Percentiles rank a stretch among this genome's conserved stretches.
Evolutionary conservation across 2,797 vertebrate genomes (phyloP).

Genomic region (Leptodactylus fallax): DNA sequence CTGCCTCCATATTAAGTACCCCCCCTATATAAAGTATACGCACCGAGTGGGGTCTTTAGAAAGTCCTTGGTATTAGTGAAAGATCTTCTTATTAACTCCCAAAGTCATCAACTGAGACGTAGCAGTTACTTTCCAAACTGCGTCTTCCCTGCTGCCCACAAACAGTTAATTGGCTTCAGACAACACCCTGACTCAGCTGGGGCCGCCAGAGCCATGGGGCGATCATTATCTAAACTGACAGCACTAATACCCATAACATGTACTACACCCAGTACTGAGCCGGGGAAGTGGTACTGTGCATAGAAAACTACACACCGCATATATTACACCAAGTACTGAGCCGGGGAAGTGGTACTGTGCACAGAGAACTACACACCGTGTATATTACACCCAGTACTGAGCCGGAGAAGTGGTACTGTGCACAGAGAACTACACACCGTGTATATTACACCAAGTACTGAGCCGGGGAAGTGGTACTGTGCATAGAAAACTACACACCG

Average conservation of each 20-base stretch:
- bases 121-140: background rate
- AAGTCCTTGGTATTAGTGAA: background rate
- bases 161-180: constrained; percentile 1
- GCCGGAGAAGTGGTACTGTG: background rate
- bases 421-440: too few species aligned
- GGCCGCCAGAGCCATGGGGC: background rate
- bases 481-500: background rate
- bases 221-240: constrained; percentile 34
- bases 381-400: too few species aligned
- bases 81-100: too few species aligned
- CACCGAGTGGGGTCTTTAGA: background rate
- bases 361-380: background rate
- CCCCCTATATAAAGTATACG: too few species aligned
- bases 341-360: background rate
- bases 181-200: constrained; percentile 27
- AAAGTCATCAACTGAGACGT: background rate
- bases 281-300: background rate
- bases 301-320: too few species aligned
- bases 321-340: too few species aligned
- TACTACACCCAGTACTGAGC: background rate
- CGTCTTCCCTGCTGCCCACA: background rate
- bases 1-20: too few species aligned
- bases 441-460: background rate
- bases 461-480: background rate
- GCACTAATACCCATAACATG: background rate